These are phyloP conservation scores for Perca schrenkii DNA, from an alignment of 2,113 vertebrate genomes.

Conservation along the genomic window DNA sequence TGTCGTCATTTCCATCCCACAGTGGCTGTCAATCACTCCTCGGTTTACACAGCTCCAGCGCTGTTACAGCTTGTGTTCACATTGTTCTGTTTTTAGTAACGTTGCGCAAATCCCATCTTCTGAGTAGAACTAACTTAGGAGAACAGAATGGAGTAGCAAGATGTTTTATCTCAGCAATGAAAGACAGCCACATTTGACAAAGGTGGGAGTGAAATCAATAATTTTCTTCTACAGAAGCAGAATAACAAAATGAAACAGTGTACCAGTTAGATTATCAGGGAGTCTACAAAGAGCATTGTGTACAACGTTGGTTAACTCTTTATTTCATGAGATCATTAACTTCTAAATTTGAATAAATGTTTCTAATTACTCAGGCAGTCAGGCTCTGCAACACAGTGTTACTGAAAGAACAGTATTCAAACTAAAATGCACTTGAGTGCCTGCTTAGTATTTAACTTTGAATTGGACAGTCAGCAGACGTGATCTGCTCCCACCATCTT, in stretches of 20 bases:
- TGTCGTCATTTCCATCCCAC: slow-evolving; percentile 71
- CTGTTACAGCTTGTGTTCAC: slow-evolving; percentile 44
- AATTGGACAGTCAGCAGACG: slow-evolving; percentile 35
- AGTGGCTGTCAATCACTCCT: slow-evolving; percentile 63
- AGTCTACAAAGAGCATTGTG: background rate
- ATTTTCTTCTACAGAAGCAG: slow-evolving; percentile 13
- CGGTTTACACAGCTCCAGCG: slow-evolving; percentile 48
- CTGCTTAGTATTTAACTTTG: slow-evolving; percentile 35
- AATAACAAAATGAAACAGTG: slow-evolving; percentile 20
- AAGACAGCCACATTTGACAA: slow-evolving; percentile 5
- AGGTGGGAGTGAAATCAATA: slow-evolving; percentile 52
- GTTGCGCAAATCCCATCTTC: slow-evolving; percentile 40
- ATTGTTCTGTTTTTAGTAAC: slow-evolving; percentile 66
- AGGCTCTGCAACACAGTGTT: background rate
- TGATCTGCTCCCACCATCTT: slow-evolving; percentile 46
- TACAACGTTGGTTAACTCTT: background rate
- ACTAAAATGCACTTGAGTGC: background rate
- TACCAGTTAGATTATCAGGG: slow-evolving; percentile 6
- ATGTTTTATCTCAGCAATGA: slow-evolving; percentile 25
- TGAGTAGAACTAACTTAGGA: slow-evolving; percentile 27
- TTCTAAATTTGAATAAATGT: background rate
- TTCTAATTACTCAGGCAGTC: background rate
- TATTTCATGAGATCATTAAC: slow-evolving; percentile 8
- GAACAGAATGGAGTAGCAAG: slow-evolving; percentile 12
- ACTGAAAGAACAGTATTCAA: background rate